phyloP scores from a whole-genome alignment of 64 coral and sea anemone species.

The Actinia tenebrosa region DNA sequence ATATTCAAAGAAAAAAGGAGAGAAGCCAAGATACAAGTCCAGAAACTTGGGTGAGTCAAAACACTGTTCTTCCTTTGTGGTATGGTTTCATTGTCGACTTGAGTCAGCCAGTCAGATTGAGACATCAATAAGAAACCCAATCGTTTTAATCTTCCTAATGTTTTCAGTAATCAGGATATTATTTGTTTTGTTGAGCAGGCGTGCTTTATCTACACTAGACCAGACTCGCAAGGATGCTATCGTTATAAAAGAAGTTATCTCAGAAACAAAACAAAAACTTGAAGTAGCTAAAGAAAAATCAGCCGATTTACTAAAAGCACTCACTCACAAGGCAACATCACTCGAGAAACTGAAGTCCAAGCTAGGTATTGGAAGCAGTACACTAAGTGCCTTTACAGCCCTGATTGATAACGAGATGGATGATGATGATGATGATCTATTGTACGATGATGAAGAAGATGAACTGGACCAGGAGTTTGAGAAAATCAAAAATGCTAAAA shows the following conservation, averaged over 20 bases:
- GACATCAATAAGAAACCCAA: no score
- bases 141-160: no score
- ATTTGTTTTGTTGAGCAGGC: slow-evolving; percentile 24
- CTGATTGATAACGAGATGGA: slow-evolving; percentile 95
- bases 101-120: no score
- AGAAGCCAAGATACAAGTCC: slow-evolving; percentile 56
- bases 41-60: slow-evolving; percentile 60
- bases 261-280: slow-evolving; percentile 68
- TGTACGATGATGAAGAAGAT: slow-evolving; percentile 88
- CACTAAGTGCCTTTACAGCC: slow-evolving; percentile 79
- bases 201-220: slow-evolving; percentile 63
- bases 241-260: slow-evolving; percentile 73
- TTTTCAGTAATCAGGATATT: background rate
- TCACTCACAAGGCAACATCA: slow-evolving; percentile 79
- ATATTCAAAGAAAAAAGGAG: slow-evolving; percentile 82
- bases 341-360: slow-evolving; percentile 95
- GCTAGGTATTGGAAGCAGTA: slow-evolving; percentile 86
- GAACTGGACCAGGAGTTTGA: slow-evolving; percentile 98
- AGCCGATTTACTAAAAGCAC: slow-evolving; percentile 59
- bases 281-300: slow-evolving; percentile 66
- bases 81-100: background rate
- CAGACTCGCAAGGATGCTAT: slow-evolving; percentile 89
- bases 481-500: slow-evolving; percentile 83
- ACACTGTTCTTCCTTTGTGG: background rate
- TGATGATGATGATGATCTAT: slow-evolving; percentile 74